Percentiles rank a stretch among this genome's conserved stretches.
Evolutionary conservation across 2,888 invertebrate genomes (phyloP).

Genomic region (Pammene fasciana): DNA sequence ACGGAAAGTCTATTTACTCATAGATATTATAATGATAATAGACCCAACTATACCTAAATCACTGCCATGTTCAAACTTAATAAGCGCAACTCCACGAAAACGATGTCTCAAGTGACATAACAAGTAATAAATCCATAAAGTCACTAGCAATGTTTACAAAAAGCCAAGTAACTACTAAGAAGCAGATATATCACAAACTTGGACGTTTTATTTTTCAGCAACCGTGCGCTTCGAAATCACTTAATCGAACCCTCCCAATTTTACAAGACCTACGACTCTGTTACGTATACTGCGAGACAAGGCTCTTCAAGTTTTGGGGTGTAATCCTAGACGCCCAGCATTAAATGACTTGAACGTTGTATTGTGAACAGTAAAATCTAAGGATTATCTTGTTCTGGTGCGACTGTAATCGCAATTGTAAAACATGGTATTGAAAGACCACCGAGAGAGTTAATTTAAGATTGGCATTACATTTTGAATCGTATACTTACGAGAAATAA

Average conservation of each 20-base stretch:
- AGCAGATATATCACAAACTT: slow-evolving; percentile 35
- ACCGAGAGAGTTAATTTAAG: slow-evolving; percentile 38
- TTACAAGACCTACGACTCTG: background rate
- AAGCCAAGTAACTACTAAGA: slow-evolving; percentile 35
- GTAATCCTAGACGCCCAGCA: slow-evolving; percentile 6
- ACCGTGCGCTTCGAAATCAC: slow-evolving; percentile 30
- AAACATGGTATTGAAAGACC: slow-evolving; percentile 32
- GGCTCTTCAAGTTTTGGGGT: background rate
- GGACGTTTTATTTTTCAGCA: slow-evolving; percentile 29
- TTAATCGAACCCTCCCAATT: slow-evolving; percentile 29
- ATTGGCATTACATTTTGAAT: slow-evolving; percentile 6
- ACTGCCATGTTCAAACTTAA: slow-evolving; percentile 9
- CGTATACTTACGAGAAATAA: background rate
- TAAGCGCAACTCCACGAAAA: slow-evolving; percentile 24
- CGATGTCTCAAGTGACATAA: slow-evolving; percentile 25
- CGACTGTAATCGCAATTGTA: background rate
- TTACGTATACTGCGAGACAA: background rate
- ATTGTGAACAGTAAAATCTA: background rate
- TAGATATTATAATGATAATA: no score
- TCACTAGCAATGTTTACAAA: slow-evolving; percentile 30
- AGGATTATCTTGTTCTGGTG: slow-evolving; percentile 8
- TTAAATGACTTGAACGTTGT: background rate
- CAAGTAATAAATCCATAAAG: slow-evolving; percentile 34
- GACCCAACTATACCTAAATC: slow-evolving; percentile 2
- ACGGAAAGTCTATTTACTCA: no score